Base-by-base conservation (phyloP, 2,888 invertebrate species). In the Smittia sp. region DNA sequence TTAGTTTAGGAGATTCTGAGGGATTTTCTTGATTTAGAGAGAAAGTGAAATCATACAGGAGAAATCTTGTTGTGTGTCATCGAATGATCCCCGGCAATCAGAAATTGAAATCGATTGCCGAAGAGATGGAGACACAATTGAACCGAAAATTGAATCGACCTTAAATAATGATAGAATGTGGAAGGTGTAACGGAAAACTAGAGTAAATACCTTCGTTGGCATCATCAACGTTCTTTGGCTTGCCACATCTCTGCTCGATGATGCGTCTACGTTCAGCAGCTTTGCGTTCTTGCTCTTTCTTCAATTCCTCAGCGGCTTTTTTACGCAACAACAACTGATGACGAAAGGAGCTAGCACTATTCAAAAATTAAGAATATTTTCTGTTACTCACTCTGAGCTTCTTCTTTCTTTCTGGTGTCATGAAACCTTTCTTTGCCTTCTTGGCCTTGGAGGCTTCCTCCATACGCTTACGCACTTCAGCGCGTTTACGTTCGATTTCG, bases 371-470 rank as follows among this genome's bases (percentile, higher is more conserved):
- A 46, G 25, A 65, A 20, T 75, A 15, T 54, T 54, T 39, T 54
- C 15, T 7, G 11, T 27, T n/a, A 87, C 92, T 87, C 82, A 97
- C 97, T 90, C 98, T 92, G 82, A 98, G 94, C 85, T 98, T 97
- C 94, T 98, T 98, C 93, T 98, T 98, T 86, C 98, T 96, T 86
- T 98, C 98, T 76, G 98, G 97, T 81, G 98, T 97, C 95, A 97
- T 97, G 91, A 98, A 98, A 89, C 98, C 98, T 87, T 98, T 98
- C 92, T 98, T 98, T 83, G 95, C 96, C 87, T 96, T 97, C 87
- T 98, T 98, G 83, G 94, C 95, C 84, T 95, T 94, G 84, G 96
- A 95, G 85, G 96, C 96, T 85, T 97, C 97, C 86, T 98, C 98
- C 88, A 98, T 93, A 83, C 97, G 95, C 87, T 94, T 94, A 85